Evolutionary conservation across 2,888 invertebrate species (phyloP), one percentile per base, ranked within the genome.

Genomic region (Fissipunctia ypsillon): DNA sequence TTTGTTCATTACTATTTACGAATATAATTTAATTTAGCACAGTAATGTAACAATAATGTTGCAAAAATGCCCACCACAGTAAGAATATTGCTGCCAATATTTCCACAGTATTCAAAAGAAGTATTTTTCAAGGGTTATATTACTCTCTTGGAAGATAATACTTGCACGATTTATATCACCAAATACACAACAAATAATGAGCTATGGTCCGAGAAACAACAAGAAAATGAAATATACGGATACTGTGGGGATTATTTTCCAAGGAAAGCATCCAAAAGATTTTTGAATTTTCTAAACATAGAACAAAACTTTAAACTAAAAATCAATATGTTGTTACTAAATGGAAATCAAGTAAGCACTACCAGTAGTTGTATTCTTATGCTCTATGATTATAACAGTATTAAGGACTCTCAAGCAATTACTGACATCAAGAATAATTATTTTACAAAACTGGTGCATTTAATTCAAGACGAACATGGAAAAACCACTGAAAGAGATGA

Each of bases 401-500:
- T 96, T 5, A 89, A 89, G 80, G 89, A 92, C 75, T 93, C 95
- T n/a, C 94, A 95, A 88, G 92, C 92, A 43, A 88, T 93, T 66
- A 85, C 85, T 73, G 83, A 90, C 31, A 81, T 84, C 73, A 85
- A 86, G 67, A 91, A 93, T 74, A 93, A 93, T 77, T 90, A 90
- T 69, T 92, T 95, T 80, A 89, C 87, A 56, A 89, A 88, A 77
- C 84, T 96, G 74, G 93, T 94, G 84, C 75, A 69, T 31, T 86
- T 93, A 28, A 88, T 95, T 61, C 88, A 89, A 72, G 86, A 88
- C 57, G 90, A 93, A 54, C 79, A 81, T 77, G 87, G 86, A 57
- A 52, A 75, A 67, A 69, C 71, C 19, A 52, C 64, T 60, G 72
- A 52, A 50, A 69, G 43, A 54, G 25, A 61, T 65, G 83, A 84